Evolutionary conservation across 2,113 vertebrate genomes (phyloP).

Genomic region (Rhinogobius similis): DNA sequence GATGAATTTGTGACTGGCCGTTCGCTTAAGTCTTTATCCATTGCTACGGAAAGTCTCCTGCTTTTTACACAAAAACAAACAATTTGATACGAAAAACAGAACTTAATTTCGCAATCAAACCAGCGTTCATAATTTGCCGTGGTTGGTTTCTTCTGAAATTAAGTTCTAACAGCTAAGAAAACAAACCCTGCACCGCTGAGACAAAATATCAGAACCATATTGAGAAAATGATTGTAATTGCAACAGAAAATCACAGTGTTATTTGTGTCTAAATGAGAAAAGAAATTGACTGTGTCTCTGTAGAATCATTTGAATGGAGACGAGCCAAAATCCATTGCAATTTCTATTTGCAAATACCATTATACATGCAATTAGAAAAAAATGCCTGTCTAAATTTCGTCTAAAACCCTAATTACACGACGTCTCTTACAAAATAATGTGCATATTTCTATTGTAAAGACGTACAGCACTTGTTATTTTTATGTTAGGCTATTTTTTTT

Average conservation of each 20-base stretch:
- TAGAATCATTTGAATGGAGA: not conserved
- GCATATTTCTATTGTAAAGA: too few relatives aligned
- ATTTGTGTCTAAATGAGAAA: conserved; percentile 14
- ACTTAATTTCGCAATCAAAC: not conserved
- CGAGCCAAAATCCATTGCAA: conserved; percentile 13
- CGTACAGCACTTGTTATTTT: not conserved
- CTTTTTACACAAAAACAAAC: not conserved
- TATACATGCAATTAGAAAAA: not conserved
- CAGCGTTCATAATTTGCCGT: not conserved
- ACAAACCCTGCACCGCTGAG: conserved; percentile 1
- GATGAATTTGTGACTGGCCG: not conserved
- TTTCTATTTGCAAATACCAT: not conserved
- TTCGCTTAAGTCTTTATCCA: not conserved
- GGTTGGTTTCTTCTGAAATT: not conserved
- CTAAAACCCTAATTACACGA: not conserved
- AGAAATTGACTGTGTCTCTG: conserved; percentile 18
- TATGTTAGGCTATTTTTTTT: not conserved
- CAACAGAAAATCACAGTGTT: conserved; percentile 23
- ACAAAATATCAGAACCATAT: conserved; percentile 14
- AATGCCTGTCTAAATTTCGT: not conserved
- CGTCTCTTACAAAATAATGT: not conserved
- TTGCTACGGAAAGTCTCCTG: not conserved
- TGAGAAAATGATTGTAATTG: conserved; percentile 18
- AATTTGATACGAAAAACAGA: not conserved
- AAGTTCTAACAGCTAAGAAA: not conserved